These are phyloP conservation scores for Leucoptera coffeella DNA, from an alignment of 2,888 invertebrate genomes.

Conservation along the genomic window DNA sequence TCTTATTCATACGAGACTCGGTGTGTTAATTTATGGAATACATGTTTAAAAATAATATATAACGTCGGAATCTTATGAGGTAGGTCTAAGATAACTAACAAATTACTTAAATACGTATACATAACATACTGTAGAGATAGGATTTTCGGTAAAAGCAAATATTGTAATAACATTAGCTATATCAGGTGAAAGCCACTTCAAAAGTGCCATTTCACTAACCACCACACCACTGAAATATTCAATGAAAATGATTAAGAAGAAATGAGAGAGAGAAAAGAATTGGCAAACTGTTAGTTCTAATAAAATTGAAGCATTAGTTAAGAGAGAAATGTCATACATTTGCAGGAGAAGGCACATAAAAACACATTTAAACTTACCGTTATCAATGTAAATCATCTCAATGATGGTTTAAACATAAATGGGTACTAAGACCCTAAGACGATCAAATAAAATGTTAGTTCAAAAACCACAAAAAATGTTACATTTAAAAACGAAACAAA, in stretches of 20 bases:
- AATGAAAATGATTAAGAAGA: too few relatives aligned
- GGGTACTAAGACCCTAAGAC: conserved; percentile 5
- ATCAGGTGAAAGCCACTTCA: too few relatives aligned
- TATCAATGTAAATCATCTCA: conserved; percentile 4
- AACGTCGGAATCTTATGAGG: too few relatives aligned
- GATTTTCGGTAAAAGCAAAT: conserved; percentile 14
- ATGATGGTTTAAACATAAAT: conserved; percentile 9
- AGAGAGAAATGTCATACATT: conserved; percentile 5
- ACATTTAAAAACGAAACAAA: conserved; percentile 10
- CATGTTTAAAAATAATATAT: too few relatives aligned
- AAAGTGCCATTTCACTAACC: conserved; percentile 22
- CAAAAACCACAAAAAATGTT: conserved; percentile 16
- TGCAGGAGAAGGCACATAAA: conserved; percentile 9
- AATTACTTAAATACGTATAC: conserved; percentile 27
- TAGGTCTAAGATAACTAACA: too few relatives aligned
- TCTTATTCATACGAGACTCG: too few relatives aligned
- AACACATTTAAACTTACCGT: conserved; percentile 32
- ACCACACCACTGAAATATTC: conserved; percentile 53
- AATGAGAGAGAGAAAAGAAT: conserved; percentile 7
- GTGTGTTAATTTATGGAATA: too few relatives aligned
- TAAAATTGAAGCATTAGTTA: conserved; percentile 25
- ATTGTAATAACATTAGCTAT: too few relatives aligned
- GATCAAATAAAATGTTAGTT: conserved; percentile 20
- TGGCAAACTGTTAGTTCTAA: conserved; percentile 10
- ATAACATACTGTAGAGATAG: conserved; percentile 33